Evolutionary conservation across 2,113 vertebrate species (phyloP), one percentile per base, ranked within the genome.

Genomic region (Pipra filicauda): DNA sequence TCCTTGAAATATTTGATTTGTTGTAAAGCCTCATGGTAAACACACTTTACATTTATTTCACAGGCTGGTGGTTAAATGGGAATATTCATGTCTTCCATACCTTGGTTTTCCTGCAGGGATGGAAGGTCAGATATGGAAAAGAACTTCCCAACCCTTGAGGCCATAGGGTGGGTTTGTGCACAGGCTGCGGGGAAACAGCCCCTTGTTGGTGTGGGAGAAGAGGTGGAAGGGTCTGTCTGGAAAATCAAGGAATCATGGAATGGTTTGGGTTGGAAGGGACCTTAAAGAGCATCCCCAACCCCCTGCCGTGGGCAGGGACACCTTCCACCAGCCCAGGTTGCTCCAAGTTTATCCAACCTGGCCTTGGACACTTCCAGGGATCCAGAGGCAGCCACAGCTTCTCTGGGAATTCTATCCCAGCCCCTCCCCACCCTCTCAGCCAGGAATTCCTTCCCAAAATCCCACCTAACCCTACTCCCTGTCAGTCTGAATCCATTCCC

Each of bases 1-100:
- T 88, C n/a, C 57, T 80, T 69, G 67, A 54, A 92, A 78, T 90
- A 82, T 88, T 94, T 75, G 41, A 72, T 91, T 75, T 82, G 62
- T 74, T 91, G 76, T 70, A 89, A 71, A 54, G 35, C 18, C 59
- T 85, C 13, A 33, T 11, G 31, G 46, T 82, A 75, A 95, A 95
- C 62, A 75, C 39, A 15, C 37, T n/a, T n/a, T 30, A 33, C 54
- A 27, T 78, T 71, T 75, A 58, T 71, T 83, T 83, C 58, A 52
- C 76, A 70, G 83, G n/a, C 41, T n/a, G 44, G 9, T 41, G 89
- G 43, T 85, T 79, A 58, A 91, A 82, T 17, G 74, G 52, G 86
- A 91, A 88, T 79, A 82, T 49, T 64, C 12, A 1, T 71, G 62
- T 55, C 75, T 88, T 62, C 85, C 76, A 75, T 88, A n/a, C 43